These are phyloP conservation scores for Prosapia bicincta DNA, from an alignment of 2,888 invertebrate species.

Conservation along the genomic window DNA sequence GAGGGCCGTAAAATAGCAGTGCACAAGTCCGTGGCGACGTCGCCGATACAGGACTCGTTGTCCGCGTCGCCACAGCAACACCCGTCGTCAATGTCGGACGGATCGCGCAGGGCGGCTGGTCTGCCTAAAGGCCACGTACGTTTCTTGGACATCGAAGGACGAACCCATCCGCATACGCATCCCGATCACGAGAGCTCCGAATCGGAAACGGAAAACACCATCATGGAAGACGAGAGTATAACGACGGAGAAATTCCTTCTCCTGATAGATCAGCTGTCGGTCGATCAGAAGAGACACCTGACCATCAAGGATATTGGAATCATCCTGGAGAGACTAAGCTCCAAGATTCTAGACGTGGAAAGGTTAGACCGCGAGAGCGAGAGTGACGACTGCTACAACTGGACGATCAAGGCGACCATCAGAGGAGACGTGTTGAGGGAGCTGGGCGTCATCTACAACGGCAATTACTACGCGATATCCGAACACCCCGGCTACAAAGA, in stretches of 20 bases:
- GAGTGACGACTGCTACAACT: slow-evolving; percentile 91
- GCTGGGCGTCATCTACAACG: slow-evolving; percentile 91
- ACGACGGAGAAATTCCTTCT: slow-evolving; percentile 90
- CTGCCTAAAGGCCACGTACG: slow-evolving; percentile 55
- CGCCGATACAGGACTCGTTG: slow-evolving; percentile 74
- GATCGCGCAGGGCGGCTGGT: slow-evolving; percentile 41
- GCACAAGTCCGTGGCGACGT: slow-evolving; percentile 89
- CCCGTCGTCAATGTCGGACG: slow-evolving; percentile 44
- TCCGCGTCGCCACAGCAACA: slow-evolving; percentile 43
- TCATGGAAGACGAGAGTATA: slow-evolving; percentile 86
- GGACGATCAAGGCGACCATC: slow-evolving; percentile 95
- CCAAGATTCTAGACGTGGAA: slow-evolving; percentile 92
- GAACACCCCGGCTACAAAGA: slow-evolving; percentile 93
- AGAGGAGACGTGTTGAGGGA: slow-evolving; percentile 87
- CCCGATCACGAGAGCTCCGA: slow-evolving; percentile 64
- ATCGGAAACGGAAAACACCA: slow-evolving; percentile 90
- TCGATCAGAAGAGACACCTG: slow-evolving; percentile 87
- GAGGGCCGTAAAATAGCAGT: slow-evolving; percentile 89
- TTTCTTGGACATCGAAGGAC: slow-evolving; percentile 73
- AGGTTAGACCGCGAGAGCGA: slow-evolving; percentile 87
- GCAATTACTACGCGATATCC: slow-evolving; percentile 92
- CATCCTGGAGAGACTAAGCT: slow-evolving; percentile 86
- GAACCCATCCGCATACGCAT: slow-evolving; percentile 36
- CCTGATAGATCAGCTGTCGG: slow-evolving; percentile 88
- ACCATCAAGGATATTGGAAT: slow-evolving; percentile 95